These are phyloP conservation scores for Cyclophora albipunctata DNA, from an alignment of 2,888 invertebrate species.

Conservation along the genomic window DNA sequence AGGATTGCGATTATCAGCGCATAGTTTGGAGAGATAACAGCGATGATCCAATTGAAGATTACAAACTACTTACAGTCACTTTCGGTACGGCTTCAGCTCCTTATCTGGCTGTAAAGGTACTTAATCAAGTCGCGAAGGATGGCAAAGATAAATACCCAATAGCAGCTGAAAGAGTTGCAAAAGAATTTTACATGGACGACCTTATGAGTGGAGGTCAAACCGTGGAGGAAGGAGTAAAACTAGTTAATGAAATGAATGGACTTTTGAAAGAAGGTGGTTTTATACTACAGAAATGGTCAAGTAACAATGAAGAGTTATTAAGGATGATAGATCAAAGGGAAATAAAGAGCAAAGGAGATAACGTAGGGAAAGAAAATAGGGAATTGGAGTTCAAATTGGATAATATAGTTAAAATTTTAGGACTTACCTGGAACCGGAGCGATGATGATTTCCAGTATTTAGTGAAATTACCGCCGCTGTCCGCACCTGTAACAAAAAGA, in stretches of 20 bases:
- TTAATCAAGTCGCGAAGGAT: slow-evolving; percentile 25
- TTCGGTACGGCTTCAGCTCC: slow-evolving; percentile 28
- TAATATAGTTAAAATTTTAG: slow-evolving; percentile 20
- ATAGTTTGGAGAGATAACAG: neutral
- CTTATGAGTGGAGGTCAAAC: slow-evolving; percentile 16
- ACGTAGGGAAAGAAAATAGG: slow-evolving; percentile 11
- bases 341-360: slow-evolving; percentile 5
- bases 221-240: slow-evolving; percentile 12
- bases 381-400: slow-evolving; percentile 18
- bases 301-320: slow-evolving; percentile 15
- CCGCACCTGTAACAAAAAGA: slow-evolving; percentile 26
- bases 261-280: slow-evolving; percentile 21
- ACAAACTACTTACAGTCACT: slow-evolving; percentile 18
- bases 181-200: slow-evolving; percentile 6
- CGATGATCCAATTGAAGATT: slow-evolving; percentile 11
- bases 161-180: too few species aligned
- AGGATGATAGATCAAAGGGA: slow-evolving; percentile 20
- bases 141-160: slow-evolving; percentile 18
- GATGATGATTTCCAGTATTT: slow-evolving; percentile 10
- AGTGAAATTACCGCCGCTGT: slow-evolving; percentile 12
- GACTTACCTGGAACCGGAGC: neutral
- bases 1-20: slow-evolving; percentile 6
- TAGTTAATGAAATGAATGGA: slow-evolving; percentile 17
- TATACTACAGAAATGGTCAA: slow-evolving; percentile 25
- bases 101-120: slow-evolving; percentile 21